Evolutionary conservation across 1,140 invertebrate species (phyloP).

Genomic region (Gryllus bimaculatus): DNA sequence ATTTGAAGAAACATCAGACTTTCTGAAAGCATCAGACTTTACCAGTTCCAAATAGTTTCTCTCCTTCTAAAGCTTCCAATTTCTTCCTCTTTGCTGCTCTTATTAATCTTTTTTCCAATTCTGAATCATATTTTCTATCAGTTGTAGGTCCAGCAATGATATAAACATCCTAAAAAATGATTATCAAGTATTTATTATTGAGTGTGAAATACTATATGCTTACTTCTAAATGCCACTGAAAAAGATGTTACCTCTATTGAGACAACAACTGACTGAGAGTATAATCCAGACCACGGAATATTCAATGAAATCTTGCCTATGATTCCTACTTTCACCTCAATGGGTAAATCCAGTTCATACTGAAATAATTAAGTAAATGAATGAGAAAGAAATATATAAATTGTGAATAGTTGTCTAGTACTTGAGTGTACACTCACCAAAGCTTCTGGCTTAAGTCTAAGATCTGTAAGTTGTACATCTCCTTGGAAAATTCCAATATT

Average conservation of each 20-base stretch:
- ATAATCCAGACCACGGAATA: constrained; percentile 68
- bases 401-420: not conserved
- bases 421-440: constrained; percentile 46
- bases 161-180: constrained; percentile 49
- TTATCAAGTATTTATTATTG: not conserved
- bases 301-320: constrained; percentile 64
- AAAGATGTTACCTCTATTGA: constrained; percentile 48
- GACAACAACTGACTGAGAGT: constrained; percentile 55
- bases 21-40: not conserved
- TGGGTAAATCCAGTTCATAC: constrained; percentile 69
- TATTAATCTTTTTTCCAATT: constrained; percentile 58
- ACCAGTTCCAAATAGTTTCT: constrained; percentile 37
- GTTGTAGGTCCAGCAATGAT: constrained; percentile 64
- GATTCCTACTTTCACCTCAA: constrained; percentile 69
- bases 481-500: constrained; percentile 75
- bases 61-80: constrained; percentile 42
- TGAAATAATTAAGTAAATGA: constrained; percentile 35
- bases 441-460: constrained; percentile 69
- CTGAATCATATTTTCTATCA: constrained; percentile 57
- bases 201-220: not conserved
- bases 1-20: no score
- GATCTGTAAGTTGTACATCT: constrained; percentile 62
- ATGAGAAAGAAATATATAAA: constrained; percentile 4
- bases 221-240: constrained; percentile 8
- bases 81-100: constrained; percentile 60